These are phyloP conservation scores for Urosaurus nigricauda DNA, from an alignment of 2,797 vertebrate genomes.

Conservation along the genomic window DNA sequence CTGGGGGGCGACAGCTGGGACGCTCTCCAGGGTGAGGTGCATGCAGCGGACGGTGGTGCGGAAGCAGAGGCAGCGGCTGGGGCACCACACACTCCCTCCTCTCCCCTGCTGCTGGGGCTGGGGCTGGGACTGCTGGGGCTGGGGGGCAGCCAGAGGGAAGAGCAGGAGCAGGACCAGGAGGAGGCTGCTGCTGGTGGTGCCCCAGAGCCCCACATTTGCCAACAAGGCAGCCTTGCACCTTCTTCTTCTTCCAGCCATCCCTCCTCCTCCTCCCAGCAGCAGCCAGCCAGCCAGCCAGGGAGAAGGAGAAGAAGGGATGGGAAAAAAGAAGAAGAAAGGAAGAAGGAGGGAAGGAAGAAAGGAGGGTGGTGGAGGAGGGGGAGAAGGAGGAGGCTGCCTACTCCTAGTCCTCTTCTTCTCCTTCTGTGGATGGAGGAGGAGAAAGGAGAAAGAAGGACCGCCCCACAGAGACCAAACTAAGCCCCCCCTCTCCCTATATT, in stretches of 20 bases:
- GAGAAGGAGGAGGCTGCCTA: no score
- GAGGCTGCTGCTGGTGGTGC: conserved; percentile 70
- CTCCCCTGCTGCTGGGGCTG: conserved; percentile 55
- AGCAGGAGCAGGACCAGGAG: conserved; percentile 34
- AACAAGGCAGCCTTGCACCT: conserved; percentile 64
- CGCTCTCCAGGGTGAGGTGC: conserved; percentile 94
- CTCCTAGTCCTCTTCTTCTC: no score
- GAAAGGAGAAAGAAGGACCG: background rate
- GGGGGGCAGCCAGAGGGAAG: conserved; percentile 68
- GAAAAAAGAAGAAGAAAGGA: background rate
- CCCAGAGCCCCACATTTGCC: conserved; percentile 69
- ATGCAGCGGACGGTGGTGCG: conserved; percentile 97
- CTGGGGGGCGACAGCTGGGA: conserved; percentile 88
- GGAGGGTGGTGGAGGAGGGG: conserved; percentile 28
- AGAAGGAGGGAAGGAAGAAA: conserved; percentile 9
- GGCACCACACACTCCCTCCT: conserved; percentile 82
- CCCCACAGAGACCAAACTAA: background rate
- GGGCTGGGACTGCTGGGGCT: conserved; percentile 49
- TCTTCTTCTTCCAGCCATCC: no score
- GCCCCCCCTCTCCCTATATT: no score
- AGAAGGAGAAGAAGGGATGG: background rate
- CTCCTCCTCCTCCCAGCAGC: no score
- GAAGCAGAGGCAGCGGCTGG: conserved; percentile 95
- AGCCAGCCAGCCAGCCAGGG: conserved; percentile 55
- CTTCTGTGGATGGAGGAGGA: no score